These are phyloP conservation scores for Tribolium castaneum DNA, from an alignment of 1,140 invertebrate genomes.

Conservation along the genomic window DNA sequence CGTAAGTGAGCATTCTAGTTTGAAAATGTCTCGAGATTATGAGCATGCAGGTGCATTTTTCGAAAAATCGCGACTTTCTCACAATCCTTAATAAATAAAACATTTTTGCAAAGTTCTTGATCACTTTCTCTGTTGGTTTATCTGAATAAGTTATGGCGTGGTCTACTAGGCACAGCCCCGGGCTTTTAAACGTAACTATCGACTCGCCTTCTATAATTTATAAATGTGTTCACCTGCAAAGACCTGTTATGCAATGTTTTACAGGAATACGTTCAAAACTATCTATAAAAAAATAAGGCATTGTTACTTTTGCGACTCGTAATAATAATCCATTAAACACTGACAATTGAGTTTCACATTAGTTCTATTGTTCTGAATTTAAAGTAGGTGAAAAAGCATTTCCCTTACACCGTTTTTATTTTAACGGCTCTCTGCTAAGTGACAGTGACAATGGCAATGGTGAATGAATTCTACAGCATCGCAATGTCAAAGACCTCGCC, in stretches of 20 bases:
- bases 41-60: background rate
- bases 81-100: background rate
- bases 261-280: background rate
- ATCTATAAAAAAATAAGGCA: background rate
- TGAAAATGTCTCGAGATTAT: background rate
- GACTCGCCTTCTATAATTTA: constrained; percentile 28
- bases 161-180: background rate
- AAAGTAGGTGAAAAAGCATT: constrained; percentile 31
- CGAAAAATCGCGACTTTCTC: background rate
- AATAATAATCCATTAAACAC: constrained; percentile 14
- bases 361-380: constrained; percentile 23
- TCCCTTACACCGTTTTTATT: constrained; percentile 22
- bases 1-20: background rate
- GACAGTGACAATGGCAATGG: constrained; percentile 23
- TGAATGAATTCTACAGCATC: constrained; percentile 20
- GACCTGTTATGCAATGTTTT: constrained; percentile 12
- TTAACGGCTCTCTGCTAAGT: constrained; percentile 22
- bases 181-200: constrained; percentile 18
- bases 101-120: constrained; percentile 3
- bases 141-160: constrained; percentile 11
- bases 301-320: background rate
- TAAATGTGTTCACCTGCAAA: constrained; percentile 7
- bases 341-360: constrained; percentile 25
- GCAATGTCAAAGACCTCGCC: constrained; percentile 10
- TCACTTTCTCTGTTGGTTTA: constrained; percentile 12